Base-by-base conservation (phyloP, 2,797 vertebrate species). In the Triplophysa bombifrons region DNA sequence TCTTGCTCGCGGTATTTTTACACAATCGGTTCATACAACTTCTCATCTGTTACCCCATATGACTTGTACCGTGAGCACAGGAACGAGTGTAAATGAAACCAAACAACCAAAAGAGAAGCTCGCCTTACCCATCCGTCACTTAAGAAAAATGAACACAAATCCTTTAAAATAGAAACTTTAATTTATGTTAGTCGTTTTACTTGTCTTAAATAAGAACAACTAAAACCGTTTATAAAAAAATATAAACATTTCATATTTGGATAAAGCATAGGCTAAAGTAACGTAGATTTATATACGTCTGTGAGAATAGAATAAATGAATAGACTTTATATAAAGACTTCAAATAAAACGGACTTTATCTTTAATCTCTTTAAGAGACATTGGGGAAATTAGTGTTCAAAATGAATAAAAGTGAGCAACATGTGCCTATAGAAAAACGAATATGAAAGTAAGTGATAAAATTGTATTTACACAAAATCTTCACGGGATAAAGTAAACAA, bases 91-190 rank as follows among this genome's bases (percentile, higher is more conserved):
- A 76, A 78, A 50, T 46, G 46, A 38, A 64, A 56, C 27, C 38
- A 83, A 55, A 53, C 63, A 65, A 76, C 27, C 53, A 25, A 25
- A 70, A 27, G 67, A 70, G 66, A 70, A 70, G 67, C 55, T 70
- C 44, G 56, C 20, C 22, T 41, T 48, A 41, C 44, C 6, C 66
- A 69, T 38, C 51, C 55, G 69, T 48, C 19, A 50, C 14, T 53
- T 17, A 53, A 14, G 25, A 61, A 60, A 78, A 61, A 61, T 60
- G 19, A 48, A 11, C 17, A 60, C 30, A 17, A 60, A 22, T 14
- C 14, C 27, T 48, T 48, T 48, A 48, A 48, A 63, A 34, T 34
- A 34, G 13, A 60, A 61, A 25, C n/a, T 27, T 61, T 17, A 14
- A 27, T 22, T 61, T 19, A 38, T 60, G 65, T 68, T 61, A 68